Evolutionary conservation across 2,888 invertebrate genomes (phyloP), one percentile per base, ranked within the genome.

Genomic region (Eurois occulta): DNA sequence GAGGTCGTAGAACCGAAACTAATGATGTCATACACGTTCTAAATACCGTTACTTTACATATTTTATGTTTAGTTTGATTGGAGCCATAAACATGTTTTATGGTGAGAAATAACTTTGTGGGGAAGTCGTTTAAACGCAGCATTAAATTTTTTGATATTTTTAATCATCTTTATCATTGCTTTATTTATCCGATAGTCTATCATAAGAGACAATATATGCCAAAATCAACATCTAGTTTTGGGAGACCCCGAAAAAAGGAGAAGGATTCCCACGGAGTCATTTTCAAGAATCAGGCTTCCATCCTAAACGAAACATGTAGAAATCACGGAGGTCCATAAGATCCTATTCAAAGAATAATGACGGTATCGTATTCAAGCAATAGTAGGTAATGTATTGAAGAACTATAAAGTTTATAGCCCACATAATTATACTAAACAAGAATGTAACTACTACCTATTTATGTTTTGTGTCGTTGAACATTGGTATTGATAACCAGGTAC

Each of bases 1-100:
- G 84, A 86, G 84, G 71, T 64, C 71, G 43, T 75, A 74, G 87
- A 84, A 84, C 87, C 65, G n/a, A 60, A 43, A 64, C 64, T 58
- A 79, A 65, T 70, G 72, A 70, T 71, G 84, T 83, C 84, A 78
- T 24, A 60, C 28, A 69, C 60, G 66, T 38, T 83, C 66, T 35
- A 81, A 24, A 75, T 62, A 65, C 78, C 48, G 69, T 62, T 83
- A 64, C 3, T 66, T 68, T 60, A 38, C 13, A 67, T 81, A 77
- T 69, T 62, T 72, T 71, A 55, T 41, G 24, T 60, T 46, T 71
- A n/a, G 41, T 66, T 41, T 5, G 46, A 43, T 46, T 62, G 52
- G 35, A 62, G 52, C 8, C 38, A 64, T 77, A 60, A 72, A 81
- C 80, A 16, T 43, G 64, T 71, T 67, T 68, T 67, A 80, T 43